Conservation (phyloP, 2,113 vertebrate species). For the Lepus timidus region DNA sequence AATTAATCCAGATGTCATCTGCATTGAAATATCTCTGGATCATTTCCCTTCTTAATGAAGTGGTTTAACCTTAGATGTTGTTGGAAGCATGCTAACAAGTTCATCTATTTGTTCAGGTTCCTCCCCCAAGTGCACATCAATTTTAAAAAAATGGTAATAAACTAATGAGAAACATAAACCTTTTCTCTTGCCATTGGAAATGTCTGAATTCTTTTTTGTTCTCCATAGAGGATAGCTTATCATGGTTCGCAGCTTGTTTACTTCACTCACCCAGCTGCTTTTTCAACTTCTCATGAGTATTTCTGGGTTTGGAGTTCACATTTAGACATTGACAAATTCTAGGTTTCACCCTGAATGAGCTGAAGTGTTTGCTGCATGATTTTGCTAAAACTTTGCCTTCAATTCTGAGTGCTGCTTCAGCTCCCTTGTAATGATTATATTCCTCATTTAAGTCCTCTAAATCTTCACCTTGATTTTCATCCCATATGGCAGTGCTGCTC, state of each 20-base stretch:
- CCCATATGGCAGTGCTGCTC: background rate
- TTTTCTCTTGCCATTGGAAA: conserved; percentile 3
- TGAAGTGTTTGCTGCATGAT: background rate
- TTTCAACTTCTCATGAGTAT: background rate
- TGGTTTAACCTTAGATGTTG: background rate
- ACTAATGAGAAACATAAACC: background rate
- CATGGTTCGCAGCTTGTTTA: background rate
- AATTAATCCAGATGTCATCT: conserved; percentile 60
- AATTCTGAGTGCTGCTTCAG: background rate
- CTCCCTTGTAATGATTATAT: background rate
- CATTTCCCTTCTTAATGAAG: conserved; percentile 42
- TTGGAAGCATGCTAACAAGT: background rate
- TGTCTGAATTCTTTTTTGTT: background rate
- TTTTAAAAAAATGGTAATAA: background rate
- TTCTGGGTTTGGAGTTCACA: conserved; percentile 41
- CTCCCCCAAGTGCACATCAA: background rate
- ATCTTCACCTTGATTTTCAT: background rate
- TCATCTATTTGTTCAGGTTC: background rate
- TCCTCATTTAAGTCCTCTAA: background rate
- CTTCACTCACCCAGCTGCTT: background rate
- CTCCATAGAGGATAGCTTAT: background rate
- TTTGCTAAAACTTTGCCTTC: background rate
- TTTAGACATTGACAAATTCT: conserved; percentile 14
- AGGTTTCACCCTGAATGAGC: background rate
- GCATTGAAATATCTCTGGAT: conserved; percentile 39